phyloP scores from a whole-genome alignment of 2,888 invertebrate species.

The Dynastes maya region DNA sequence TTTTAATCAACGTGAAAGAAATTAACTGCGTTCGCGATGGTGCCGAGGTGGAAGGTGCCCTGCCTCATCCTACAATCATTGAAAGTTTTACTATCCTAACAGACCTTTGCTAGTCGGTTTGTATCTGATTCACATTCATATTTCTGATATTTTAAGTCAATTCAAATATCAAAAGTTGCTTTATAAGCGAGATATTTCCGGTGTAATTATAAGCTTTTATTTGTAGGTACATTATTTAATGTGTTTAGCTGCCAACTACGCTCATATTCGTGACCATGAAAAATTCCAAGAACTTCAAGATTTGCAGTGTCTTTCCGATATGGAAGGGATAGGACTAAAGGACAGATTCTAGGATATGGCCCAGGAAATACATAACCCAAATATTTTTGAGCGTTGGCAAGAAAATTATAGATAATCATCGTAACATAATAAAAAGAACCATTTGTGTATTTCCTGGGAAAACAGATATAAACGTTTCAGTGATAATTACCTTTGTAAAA shows the following conservation, averaged over 20 bases:
- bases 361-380: conserved; percentile 75
- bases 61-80: no score
- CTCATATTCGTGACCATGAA: conserved; percentile 94
- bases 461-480: background rate
- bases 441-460: conserved; percentile 57
- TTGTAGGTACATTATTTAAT: conserved; percentile 88
- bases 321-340: conserved; percentile 83
- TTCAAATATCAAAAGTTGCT: no score
- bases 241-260: conserved; percentile 96
- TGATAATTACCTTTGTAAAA: background rate
- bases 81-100: no score
- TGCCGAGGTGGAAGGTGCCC: no score
- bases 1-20: no score
- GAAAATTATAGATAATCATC: conserved; percentile 32
- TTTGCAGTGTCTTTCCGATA: conserved; percentile 86
- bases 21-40: no score
- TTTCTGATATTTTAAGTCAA: background rate
- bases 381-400: conserved; percentile 49
- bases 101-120: no score
- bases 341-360: conserved; percentile 91
- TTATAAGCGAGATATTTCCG: no score
- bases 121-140: no score
- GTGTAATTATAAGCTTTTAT: background rate
- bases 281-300: conserved; percentile 95
- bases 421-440: background rate